Conservation (phyloP, 2,797 vertebrate genomes). For the Enteromius anoplus region DNA sequence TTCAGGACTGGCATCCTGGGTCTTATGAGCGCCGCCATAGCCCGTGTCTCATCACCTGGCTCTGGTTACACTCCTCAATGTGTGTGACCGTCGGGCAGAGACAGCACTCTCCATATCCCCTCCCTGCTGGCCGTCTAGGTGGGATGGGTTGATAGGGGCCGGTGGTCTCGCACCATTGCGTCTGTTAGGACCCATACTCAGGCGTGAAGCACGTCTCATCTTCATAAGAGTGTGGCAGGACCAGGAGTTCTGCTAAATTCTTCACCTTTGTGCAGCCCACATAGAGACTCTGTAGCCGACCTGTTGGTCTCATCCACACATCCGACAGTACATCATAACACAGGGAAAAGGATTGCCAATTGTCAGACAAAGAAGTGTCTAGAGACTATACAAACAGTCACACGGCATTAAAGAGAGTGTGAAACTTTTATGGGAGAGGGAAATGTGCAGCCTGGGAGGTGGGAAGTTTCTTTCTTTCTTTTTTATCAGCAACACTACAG, state of each 20-base stretch:
- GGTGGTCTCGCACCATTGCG: slow-evolving; percentile 38
- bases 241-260: slow-evolving; percentile 65
- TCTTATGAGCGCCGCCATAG: slow-evolving; percentile 9
- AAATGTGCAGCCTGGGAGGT: slow-evolving; percentile 31
- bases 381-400: slow-evolving; percentile 53
- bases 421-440: slow-evolving; percentile 4
- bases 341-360: slow-evolving; percentile 14
- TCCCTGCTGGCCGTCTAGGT: slow-evolving; percentile 17
- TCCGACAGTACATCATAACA: slow-evolving; percentile 56
- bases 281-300: slow-evolving; percentile 36
- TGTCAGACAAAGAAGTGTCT: slow-evolving; percentile 26
- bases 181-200: slow-evolving; percentile 53
- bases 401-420: slow-evolving; percentile 18
- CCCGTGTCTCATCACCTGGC: slow-evolving; percentile 31
- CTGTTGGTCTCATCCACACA: slow-evolving; percentile 53
- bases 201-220: slow-evolving; percentile 20
- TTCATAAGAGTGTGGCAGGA: slow-evolving; percentile 26
- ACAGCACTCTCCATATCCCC: slow-evolving; percentile 7
- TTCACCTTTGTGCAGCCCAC: slow-evolving; percentile 54
- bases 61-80: slow-evolving; percentile 38
- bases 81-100: slow-evolving; percentile 25
- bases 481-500: neutral
- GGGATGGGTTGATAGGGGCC: slow-evolving; percentile 30
- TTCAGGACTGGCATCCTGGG: slow-evolving; percentile 10
- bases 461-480: neutral